These are phyloP conservation scores for Eufriesea mexicana DNA, from an alignment of 1,140 invertebrate species.

Conservation along the genomic window DNA sequence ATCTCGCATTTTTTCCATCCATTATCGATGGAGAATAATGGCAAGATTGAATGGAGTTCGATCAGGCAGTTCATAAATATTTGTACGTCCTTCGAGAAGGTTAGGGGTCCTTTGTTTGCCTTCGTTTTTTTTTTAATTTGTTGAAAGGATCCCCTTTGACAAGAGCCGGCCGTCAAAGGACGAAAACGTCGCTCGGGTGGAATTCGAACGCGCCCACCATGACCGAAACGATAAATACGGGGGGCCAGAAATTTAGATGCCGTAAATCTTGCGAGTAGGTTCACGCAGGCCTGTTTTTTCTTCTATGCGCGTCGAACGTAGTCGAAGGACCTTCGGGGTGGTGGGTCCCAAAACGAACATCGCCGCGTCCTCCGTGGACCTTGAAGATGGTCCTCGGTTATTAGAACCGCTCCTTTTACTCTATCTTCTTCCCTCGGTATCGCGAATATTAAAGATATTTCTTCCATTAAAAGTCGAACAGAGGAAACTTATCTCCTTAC, in stretches of 20 bases:
- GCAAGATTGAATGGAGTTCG: background rate
- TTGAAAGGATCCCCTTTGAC: slow-evolving; percentile 58
- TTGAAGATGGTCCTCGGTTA: slow-evolving; percentile 5
- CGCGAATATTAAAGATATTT: too few species aligned
- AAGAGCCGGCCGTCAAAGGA: slow-evolving; percentile 51
- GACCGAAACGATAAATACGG: slow-evolving; percentile 60
- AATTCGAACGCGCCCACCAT: slow-evolving; percentile 51
- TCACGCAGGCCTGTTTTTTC: slow-evolving; percentile 43
- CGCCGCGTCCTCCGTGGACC: background rate
- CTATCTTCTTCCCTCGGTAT: background rate
- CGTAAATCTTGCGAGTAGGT: slow-evolving; percentile 68
- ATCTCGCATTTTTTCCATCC: background rate
- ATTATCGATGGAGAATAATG: background rate
- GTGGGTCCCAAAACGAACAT: slow-evolving; percentile 15
- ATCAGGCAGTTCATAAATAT: background rate
- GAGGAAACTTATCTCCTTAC: too few species aligned
- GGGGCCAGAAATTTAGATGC: slow-evolving; percentile 66
- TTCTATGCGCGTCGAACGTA: slow-evolving; percentile 28
- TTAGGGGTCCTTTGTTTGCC: background rate
- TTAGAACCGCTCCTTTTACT: background rate
- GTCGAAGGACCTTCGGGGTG: slow-evolving; percentile 31
- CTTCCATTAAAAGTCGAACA: too few species aligned
- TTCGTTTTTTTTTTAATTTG: background rate
- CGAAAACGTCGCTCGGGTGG: slow-evolving; percentile 42
- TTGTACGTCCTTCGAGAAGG: background rate